Evolutionary conservation across 2,113 vertebrate genomes (phyloP), one percentile per base, ranked within the genome.

Genomic region (Uria lomvia): DNA sequence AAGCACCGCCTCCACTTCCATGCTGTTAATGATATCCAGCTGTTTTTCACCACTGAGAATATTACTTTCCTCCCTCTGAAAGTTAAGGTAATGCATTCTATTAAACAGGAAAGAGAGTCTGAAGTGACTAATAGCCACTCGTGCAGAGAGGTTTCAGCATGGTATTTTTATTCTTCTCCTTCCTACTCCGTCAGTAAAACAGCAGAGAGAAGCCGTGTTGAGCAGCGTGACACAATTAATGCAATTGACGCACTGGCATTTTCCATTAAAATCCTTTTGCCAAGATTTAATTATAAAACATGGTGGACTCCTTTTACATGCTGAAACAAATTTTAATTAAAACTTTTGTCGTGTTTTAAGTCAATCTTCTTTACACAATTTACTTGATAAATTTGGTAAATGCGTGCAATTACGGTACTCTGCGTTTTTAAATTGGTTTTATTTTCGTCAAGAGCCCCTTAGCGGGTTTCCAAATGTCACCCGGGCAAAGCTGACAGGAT

Each of bases 211-310:
- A 84, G 52, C 40, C 29, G 36, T 56, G n/a, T 13, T 94, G 68
- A 92, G n/a, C 26, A 68, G 38, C 2, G 30, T 91, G 87, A 52
- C 27, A 89, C 55, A 52, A 58, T 78, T 95, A 92, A 91, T 83
- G 73, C 50, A 86, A 87, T 59, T 95, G 60, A 85, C 2, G 0
- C 29, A 6, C 59, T 70, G 36, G 32, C 74, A 62, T 94, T 95
- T 97, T 94, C 66, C 82, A 93, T 66, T 82, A 83, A 78, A 92
- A 65, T 60, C 47, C 60, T 95, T 94, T 92, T 90, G 50, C 71
- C 65, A 71, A 91, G 55, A 59, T 79, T 91, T 96, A 96, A 97
- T 96, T 93, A 92, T 70, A 86, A 87, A 92, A 75, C 74, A 49
- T n/a, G 4, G 6, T 79, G n/a, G 40, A 86, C 88, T 94, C 45